A percentile compares a stretch with the other conserved stretches of the same genome.
These are phyloP conservation scores for Varanus komodoensis DNA, from an alignment of 2,113 vertebrate genomes.

Conservation along the genomic window DNA sequence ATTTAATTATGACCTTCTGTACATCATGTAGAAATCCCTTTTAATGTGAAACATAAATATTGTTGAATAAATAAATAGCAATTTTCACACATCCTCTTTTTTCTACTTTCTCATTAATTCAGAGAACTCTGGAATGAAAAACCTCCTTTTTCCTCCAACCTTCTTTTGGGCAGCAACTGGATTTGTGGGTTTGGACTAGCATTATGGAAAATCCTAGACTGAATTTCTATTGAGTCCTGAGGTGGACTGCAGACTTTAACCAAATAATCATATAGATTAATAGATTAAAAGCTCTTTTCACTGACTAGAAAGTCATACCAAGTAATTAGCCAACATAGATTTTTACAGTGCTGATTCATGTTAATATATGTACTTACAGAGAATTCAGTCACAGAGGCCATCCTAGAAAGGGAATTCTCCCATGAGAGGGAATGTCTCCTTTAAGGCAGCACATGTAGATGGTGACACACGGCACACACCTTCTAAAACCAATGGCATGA, in stretches of 20 bases:
- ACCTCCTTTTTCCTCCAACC: no score
- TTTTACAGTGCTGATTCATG: neutral
- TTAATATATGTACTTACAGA: neutral
- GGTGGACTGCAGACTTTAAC: neutral
- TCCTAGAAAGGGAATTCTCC: neutral
- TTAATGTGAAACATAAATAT: no score
- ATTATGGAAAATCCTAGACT: neutral
- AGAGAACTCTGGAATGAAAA: neutral
- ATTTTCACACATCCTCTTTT: neutral
- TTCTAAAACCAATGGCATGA: neutral
- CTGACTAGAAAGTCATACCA: neutral
- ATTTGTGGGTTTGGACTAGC: neutral
- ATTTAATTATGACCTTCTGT: no score
- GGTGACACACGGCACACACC: neutral
- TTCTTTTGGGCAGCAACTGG: no score
- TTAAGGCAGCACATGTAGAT: neutral
- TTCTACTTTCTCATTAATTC: neutral
- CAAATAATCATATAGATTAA: neutral
- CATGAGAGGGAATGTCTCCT: neutral
- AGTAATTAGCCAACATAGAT: neutral
- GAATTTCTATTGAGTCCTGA: neutral
- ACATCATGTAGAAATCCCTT: no score
- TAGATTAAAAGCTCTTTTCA: conserved; percentile 1
- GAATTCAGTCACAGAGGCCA: neutral
- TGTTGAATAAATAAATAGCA: neutral